Evolutionary conservation across 1,140 invertebrate species (phyloP), one percentile per base, ranked within the genome.

Genomic region (Oncopeltus fasciatus): DNA sequence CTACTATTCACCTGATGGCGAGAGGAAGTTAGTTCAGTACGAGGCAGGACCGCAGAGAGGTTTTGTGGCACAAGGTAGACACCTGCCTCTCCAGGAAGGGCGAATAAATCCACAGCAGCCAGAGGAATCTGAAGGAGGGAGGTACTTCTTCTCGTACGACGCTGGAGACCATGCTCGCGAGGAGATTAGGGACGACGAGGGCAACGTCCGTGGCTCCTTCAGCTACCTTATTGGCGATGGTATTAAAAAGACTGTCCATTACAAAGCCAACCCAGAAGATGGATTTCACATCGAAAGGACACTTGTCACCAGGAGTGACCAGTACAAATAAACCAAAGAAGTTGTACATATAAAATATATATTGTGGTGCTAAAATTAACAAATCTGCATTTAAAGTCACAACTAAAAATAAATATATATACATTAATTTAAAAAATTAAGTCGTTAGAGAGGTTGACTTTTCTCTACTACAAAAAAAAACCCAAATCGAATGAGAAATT

Each of bases 141-240:
- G 68, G 1, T 71, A 70, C 57, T 61, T 60, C 24, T 71, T 70
- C 59, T 63, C 63, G 2, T 71, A 68, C 53, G 58, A 65, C 56
- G 65, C 68, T 14, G 66, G 65, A 20, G 66, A 67, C 14, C 64
- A 68, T 47, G 60, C 66, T n/a, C 59, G 68, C 16, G 24, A 67
- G 18, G 70, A 70, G 66, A 20, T 31, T 5, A 59, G 68, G 11
- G 70, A 71, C 60, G 64, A 65, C 0, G 53, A 58, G 51, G 69
- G 69, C 11, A 71, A 70, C 46, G 68, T 71, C 11, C 38, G 64
- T 2, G 70, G 70, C 0, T 60, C 46, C 18, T 71, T 66, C 60
- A 62, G 65, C 4, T 70, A 65, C 57, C 33, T 69, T 9, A 16
- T 38, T 5, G 46, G 20, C 5, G 69, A 70, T 31, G 69, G 69